phyloP scores from a whole-genome alignment of 2,797 vertebrate genomes.

The Neosalanx taihuensis region DNA sequence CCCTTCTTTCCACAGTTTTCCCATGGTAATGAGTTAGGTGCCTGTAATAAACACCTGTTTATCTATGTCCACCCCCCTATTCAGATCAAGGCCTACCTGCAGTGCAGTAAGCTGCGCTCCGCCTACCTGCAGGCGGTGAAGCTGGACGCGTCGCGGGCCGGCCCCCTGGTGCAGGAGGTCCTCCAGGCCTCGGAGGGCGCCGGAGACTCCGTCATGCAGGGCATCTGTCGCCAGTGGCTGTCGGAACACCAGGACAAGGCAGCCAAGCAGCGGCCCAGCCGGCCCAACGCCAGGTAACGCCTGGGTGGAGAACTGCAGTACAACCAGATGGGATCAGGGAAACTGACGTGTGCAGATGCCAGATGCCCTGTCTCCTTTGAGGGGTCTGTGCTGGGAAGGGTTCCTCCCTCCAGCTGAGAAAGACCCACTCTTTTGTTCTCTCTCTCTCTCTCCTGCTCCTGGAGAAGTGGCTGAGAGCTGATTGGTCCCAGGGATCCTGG shows the following conservation, averaged over 20 bases:
- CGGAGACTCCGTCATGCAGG: conserved; percentile 83
- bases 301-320: not conserved
- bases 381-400: conserved; percentile 1
- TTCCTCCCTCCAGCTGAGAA: conserved; percentile 28
- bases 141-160: conserved; percentile 78
- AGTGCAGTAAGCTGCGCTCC: conserved; percentile 87
- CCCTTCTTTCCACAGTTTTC: not conserved
- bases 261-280: conserved; percentile 58
- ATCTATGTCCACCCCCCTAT: conserved; percentile 8
- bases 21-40: not conserved
- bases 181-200: conserved; percentile 79
- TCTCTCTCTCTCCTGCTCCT: not conserved
- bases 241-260: conserved; percentile 77
- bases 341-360: not conserved
- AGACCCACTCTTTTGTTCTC: conserved; percentile 23
- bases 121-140: conserved; percentile 93
- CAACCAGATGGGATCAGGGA: conserved; percentile 1
- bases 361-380: not conserved
- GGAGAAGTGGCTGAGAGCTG: not conserved
- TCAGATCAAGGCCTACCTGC: conserved; percentile 90
- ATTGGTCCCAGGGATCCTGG: not conserved
- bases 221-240: conserved; percentile 94
- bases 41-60: not conserved
- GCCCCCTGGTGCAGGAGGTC: conserved; percentile 84
- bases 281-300: conserved; percentile 49